Evolutionary conservation across 2,888 invertebrate genomes (phyloP), one percentile per base, ranked within the genome.

Genomic region (Drosophila pegasa): DNA sequence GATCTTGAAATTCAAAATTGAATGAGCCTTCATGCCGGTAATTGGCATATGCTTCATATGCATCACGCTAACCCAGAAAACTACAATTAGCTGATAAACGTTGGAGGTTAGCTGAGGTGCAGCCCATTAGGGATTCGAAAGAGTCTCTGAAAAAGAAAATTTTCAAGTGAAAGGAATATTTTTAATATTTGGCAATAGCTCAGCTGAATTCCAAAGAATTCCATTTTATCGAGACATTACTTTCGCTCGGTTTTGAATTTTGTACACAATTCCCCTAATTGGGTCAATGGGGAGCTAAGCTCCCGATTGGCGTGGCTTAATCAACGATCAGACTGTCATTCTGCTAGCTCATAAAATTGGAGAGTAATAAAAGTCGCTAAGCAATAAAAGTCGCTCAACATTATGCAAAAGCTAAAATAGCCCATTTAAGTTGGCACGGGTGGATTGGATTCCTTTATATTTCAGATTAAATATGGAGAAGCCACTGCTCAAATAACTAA

Each of bases 1-100:
- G 83, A 74, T 83, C 88, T 85, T 85, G 87, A 88, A 84, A 79
- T 70, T 67, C 52, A 71, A 74, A 71, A 59, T 59, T 56, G 59
- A 77, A 74, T 60, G 50, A 62, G 62, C 51, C 50, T 25, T 69
- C 52, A 74, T 84, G 88, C 63, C 57, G 84, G 88, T 86, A 77
- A 64, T 72, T 75, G 47, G 40, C 61, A 67, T 71, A 67, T 45
- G 50, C 35, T 12, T 6, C 31, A 29, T 22, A 38, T 50, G 50
- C 45, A 29, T 43, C 35, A 25, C 25, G 31, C 35, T 62, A 59
- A 55, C 69, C 50, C 69, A 68, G 35, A 56, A 48, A 63, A 25
- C 45, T 9, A 8, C 31, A 37, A 38, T 45, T 40, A 18, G 20
- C 27, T 29, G 62, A 58, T 71, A 56, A 45, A 14, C 25, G 4